Base-by-base conservation (phyloP, 2,113 vertebrate genomes). In the Rhodinocichla rosea region DNA sequence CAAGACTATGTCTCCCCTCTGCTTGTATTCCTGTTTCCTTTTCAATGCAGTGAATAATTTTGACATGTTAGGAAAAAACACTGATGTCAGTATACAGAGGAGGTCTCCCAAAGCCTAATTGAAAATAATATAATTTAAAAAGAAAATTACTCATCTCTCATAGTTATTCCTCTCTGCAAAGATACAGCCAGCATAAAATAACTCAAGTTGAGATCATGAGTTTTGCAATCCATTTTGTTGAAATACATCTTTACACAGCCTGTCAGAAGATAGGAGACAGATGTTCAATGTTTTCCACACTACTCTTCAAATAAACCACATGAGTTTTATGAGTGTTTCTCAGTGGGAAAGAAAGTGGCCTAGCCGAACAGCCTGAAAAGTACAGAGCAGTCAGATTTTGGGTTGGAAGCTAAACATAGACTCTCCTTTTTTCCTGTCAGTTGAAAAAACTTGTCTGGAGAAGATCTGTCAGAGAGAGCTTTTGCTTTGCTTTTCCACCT, bases 401-500 rank as follows among this genome's bases (percentile, higher is more conserved):
- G 40, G 4, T 75, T 91, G 32, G 53, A 86, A 93, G 52, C 83
- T 90, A 95, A 77, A 96, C 81, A 65, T 27, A 49, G 39, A 47
- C 56, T 92, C 28, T 27, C 19, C 18, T 64, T 96, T 96, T 87
- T 44, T 96, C 53, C 67, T 71, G 92, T 70, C 60, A 71, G 57
- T 50, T 89, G 52, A 95, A 97, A 89, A 94, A 60, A 70, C 45
- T 84, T 90, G 63, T 89, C 93, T 95, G n/a, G 91, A 92, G 65
- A 97, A 35, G 33, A 81, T 95, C 80, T 95, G 83, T 90, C 64
- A 94, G 84, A 96, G 30, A 73, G 49, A 95, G 92, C 33, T 97
- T 94, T 97, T 96, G 83, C 87, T 94, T 93, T 64, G 21, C 52
- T 92, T 87, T 89, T 89, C 65, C 28, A 77, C 32, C 83, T 2